Percentiles rank a stretch among this genome's conserved stretches.
These are phyloP conservation scores for Cosmopolites sordidus DNA, from an alignment of 2,888 invertebrate genomes.

Conservation along the genomic window DNA sequence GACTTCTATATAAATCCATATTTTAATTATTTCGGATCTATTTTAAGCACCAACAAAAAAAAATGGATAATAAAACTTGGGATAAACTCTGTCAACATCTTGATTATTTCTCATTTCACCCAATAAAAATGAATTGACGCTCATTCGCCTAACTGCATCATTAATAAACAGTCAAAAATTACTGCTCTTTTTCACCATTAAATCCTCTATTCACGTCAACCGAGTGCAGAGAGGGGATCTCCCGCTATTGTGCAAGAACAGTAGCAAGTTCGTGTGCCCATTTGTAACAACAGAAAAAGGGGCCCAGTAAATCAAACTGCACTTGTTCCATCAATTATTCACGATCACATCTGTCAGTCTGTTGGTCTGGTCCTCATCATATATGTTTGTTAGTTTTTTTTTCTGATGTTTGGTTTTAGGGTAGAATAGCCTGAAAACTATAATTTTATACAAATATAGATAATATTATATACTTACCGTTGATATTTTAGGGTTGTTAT, in stretches of 20 bases:
- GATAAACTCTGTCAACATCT: too few relatives aligned
- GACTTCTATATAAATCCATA: too few relatives aligned
- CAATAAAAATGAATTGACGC: too few relatives aligned
- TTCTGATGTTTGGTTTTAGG: not conserved
- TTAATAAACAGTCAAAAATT: not conserved
- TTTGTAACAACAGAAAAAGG: constrained; percentile 26
- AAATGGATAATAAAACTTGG: too few relatives aligned
- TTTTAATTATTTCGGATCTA: too few relatives aligned
- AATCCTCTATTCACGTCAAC: not conserved
- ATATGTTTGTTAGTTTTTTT: constrained; percentile 1
- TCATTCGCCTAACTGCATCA: too few relatives aligned
- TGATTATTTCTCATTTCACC: too few relatives aligned
- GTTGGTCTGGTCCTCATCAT: not conserved
- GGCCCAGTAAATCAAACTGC: constrained; percentile 43
- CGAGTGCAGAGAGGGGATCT: not conserved
- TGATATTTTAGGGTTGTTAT: too few relatives aligned
- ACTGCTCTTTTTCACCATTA: constrained; percentile 2
- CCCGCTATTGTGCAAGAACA: not conserved
- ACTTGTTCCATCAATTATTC: constrained; percentile 47
- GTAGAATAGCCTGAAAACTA: too few relatives aligned
- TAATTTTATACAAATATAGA: too few relatives aligned
- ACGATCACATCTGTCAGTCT: constrained; percentile 45
- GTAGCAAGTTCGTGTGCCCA: constrained; percentile 8
- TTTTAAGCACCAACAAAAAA: too few relatives aligned
- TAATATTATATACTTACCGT: too few relatives aligned